A percentile compares a stretch with the other conserved stretches of the same genome.
These are phyloP conservation scores for Neria commutata DNA, from an alignment of 2,888 invertebrate genomes.

Conservation along the genomic window DNA sequence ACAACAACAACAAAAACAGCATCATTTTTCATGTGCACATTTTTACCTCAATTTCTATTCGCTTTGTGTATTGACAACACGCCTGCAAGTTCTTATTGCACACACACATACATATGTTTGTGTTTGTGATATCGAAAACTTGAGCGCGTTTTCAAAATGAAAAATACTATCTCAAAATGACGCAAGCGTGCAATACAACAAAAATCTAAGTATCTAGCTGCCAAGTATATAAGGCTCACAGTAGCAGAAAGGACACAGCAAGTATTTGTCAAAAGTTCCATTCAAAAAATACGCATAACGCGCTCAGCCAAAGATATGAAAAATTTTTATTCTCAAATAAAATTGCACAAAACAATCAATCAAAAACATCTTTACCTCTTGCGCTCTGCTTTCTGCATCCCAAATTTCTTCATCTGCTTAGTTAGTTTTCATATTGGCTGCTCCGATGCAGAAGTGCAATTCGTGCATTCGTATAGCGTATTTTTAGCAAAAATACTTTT, in stretches of 20 bases:
- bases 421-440: no score
- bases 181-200: background rate
- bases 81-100: background rate
- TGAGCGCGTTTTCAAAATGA: background rate
- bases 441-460: no score
- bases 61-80: background rate
- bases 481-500: no score
- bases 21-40: background rate
- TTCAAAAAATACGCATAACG: conserved; percentile 5
- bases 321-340: background rate
- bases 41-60: no score
- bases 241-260: background rate
- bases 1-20: conserved; percentile 2
- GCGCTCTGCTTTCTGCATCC: no score
- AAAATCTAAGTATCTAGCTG: background rate
- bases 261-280: conserved; percentile 6
- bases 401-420: no score
- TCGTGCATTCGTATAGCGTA: no score
- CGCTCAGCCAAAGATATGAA: background rate
- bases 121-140: no score
- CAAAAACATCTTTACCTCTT: no score
- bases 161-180: background rate
- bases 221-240: background rate
- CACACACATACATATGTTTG: no score
- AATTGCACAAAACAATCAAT: background rate